phyloP scores from a whole-genome alignment of 2,797 vertebrate genomes.

The Eupleurogrammus muticus region DNA sequence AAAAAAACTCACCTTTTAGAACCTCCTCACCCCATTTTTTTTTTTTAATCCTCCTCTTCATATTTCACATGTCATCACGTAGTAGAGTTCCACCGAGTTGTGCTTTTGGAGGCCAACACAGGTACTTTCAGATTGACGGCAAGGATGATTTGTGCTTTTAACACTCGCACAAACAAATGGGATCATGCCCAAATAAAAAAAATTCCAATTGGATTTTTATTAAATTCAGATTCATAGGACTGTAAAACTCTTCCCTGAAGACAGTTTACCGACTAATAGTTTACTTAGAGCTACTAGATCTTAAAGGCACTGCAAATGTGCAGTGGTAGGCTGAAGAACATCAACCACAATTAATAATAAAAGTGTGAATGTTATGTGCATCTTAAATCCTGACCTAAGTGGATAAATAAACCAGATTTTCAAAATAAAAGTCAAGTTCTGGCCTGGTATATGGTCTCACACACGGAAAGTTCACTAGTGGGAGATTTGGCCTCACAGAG shows the following conservation, averaged over 20 bases:
- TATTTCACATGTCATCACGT: slow-evolving; percentile 8
- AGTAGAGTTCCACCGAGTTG: not conserved
- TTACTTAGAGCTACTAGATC: slow-evolving; percentile 11
- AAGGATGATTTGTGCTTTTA: not conserved
- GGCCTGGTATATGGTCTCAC: not conserved
- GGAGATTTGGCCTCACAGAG: slow-evolving; percentile 38
- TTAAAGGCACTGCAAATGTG: slow-evolving; percentile 6
- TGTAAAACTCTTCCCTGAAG: slow-evolving; percentile 10
- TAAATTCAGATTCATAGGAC: not conserved
- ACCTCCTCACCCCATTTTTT: slow-evolving; percentile 1
- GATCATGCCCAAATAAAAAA: slow-evolving; percentile 1
- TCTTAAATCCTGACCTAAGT: not conserved
- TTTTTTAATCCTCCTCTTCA: not conserved
- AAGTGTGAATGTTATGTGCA: not conserved
- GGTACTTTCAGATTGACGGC: slow-evolving; percentile 8
- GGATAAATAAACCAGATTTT: slow-evolving; percentile 11
- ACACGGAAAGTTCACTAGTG: slow-evolving; percentile 16
- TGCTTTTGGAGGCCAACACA: not conserved
- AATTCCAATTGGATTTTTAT: not conserved
- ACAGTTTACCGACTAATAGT: slow-evolving; percentile 1
- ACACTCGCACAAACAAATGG: not conserved
- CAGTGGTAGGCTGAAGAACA: not conserved
- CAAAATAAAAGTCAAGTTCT: slow-evolving; percentile 33
- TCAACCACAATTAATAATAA: not conserved
- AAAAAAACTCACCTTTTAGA: not conserved